Evolutionary conservation across 1,140 invertebrate species (phyloP).

Genomic region (Pseudomyrmex dendroicus): DNA sequence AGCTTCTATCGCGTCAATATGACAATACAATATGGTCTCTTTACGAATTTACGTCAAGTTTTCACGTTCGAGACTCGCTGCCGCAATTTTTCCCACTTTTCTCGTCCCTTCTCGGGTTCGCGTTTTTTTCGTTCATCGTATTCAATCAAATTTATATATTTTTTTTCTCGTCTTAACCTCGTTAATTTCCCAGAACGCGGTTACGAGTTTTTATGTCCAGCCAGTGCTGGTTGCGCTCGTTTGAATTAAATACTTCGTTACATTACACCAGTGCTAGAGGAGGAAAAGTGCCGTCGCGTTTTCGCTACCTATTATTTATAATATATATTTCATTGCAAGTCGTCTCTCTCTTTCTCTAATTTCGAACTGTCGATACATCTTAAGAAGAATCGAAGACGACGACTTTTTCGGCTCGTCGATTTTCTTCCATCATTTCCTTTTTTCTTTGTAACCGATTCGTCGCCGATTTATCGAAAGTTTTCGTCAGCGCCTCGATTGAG

Average conservation of each 20-base stretch:
- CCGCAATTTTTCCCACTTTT: conserved; percentile 2
- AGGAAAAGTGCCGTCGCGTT: conserved; percentile 43
- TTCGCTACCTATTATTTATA: background rate
- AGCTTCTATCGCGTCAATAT: background rate
- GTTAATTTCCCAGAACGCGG: background rate
- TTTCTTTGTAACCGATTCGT: conserved; percentile 6
- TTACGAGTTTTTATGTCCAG: conserved; percentile 29
- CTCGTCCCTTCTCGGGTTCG: background rate
- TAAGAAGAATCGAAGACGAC: conserved; percentile 20
- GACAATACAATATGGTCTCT: background rate
- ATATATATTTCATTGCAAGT: background rate
- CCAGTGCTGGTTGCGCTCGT: conserved; percentile 9
- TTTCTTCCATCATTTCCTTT: conserved; percentile 6
- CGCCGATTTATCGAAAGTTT: background rate
- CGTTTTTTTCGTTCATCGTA: background rate
- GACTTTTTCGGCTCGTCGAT: conserved; percentile 14
- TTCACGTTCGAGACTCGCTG: conserved; percentile 3
- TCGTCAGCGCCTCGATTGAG: background rate
- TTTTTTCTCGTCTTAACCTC: background rate
- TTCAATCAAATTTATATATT: background rate
- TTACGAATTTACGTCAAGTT: background rate
- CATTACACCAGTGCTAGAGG: conserved; percentile 5
- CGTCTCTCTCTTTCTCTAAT: background rate
- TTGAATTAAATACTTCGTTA: conserved; percentile 43
- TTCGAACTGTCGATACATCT: background rate